Conservation (phyloP, 1,140 invertebrate species). For the Polyergus mexicanus region DNA sequence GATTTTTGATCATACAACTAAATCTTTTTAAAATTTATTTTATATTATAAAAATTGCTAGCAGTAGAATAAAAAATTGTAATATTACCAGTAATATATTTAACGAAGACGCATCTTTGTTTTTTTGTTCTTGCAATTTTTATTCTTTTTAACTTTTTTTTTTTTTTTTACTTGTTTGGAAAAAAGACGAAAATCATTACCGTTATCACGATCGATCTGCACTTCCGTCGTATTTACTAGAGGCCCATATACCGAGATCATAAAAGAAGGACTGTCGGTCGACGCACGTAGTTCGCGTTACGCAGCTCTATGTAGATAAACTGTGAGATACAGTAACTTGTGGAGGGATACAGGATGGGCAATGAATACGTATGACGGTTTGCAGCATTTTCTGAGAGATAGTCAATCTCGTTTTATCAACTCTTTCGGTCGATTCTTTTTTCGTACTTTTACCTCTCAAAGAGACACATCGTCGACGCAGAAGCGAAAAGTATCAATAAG, state of each 20-base stretch:
- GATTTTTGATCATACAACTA: neutral
- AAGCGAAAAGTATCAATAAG: constrained; percentile 15
- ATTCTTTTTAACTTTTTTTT: neutral
- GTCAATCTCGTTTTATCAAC: neutral
- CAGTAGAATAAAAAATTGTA: neutral
- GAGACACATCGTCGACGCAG: neutral
- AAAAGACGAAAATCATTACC: constrained; percentile 57
- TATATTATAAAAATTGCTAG: neutral
- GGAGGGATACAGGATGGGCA: constrained; percentile 43
- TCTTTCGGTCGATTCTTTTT: neutral
- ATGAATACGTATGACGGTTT: constrained; percentile 42
- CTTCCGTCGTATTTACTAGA: constrained; percentile 35
- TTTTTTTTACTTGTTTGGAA: neutral
- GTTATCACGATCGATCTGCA: constrained; percentile 47
- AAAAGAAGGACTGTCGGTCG: constrained; percentile 49
- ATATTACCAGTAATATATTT: neutral
- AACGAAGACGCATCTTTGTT: neutral
- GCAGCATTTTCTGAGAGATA: constrained; percentile 26
- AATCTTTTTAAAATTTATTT: neutral
- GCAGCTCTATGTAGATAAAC: constrained; percentile 44
- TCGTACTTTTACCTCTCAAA: constrained; percentile 1
- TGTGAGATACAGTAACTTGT: constrained; percentile 41
- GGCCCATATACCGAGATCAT: constrained; percentile 61
- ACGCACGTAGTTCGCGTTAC: constrained; percentile 49
- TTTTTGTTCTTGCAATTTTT: neutral